Base-by-base conservation (phyloP, 2,888 invertebrate genomes). In the Meandrusa payeni region DNA sequence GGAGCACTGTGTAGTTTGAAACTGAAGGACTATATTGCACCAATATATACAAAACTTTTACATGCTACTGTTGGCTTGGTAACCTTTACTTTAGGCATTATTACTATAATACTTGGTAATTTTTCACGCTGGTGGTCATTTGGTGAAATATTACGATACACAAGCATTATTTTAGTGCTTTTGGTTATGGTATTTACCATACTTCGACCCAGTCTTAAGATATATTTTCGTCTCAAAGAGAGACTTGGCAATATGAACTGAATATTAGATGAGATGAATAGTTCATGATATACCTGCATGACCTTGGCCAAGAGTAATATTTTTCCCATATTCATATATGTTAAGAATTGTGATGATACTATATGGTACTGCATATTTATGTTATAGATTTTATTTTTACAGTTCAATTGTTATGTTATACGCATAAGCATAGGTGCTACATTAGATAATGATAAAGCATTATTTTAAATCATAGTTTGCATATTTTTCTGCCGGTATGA, bases 171-270 rank as follows among this genome's bases (percentile, higher is more conserved):
- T 36, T 54, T 88, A 15, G 74, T 81, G 5, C 55, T 88, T 13
- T 48, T 70, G 7, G 61, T 85, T 19, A 71, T 79, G 71, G 45
- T 85, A 12, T 72, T 77, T 17, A 88, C 88, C 13, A 65, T 83
- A 47, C 50, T 87, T 46, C 67, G 87, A 29, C 88, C 88, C 5
- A 67, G 67, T 47, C 62, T 88, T 9, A 88, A 88, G 59, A 71
- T 88, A 44, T 88, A 83, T 57, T 83, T 86, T 50, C 73, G 88
- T 29, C 57, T 88, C 1, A 81, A 76, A 57, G 88, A 88, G 59
- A 71, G 85, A 53, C 55, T 88, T 49, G 77, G 78, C 39, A 79
- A 74, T 52, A 52, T 63, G 3, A 80, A 76, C 55, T n/a, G n/a
- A n/a, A n/a, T n/a, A n/a, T n/a, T 82, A 70, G 67, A 28, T n/a